Evolutionary conservation across 2,113 vertebrate species (phyloP), one percentile per base, ranked within the genome.

Genomic region (Genyomyrus donnyi): DNA sequence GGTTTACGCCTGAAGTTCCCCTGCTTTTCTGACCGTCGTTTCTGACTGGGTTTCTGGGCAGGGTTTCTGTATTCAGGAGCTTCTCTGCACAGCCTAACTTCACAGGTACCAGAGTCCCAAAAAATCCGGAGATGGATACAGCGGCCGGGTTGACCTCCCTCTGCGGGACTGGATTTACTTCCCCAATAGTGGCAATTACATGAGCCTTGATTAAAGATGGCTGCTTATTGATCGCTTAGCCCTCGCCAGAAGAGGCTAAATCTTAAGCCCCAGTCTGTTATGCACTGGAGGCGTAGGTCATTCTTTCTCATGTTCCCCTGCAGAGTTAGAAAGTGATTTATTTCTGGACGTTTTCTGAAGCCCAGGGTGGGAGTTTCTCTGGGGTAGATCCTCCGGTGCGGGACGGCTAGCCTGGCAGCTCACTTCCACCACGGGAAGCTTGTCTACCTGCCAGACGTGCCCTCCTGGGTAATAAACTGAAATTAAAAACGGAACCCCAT

Each of bases 161-260:
- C 35, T 8, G 3, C 13, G 3, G 70, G 27, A 39, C n/a, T 77
- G 70, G 70, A 39, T 77, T 77, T 77, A 42, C 31, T 42, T 80
- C 74, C 17, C 35, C 35, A 80, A 42, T 42, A 80, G 74, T 39
- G 15, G 31, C 24, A 17, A 77, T 80, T 80, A 42, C 31, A 42
- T 19, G 74, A 80, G 35, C 74, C 74, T 80, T 80, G 35, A 80
- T 80, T 80, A 80, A 80, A 80, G 31, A 80, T 80, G 74, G 74
- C 35, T 5, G 74, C n/a, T 42, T 70, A 42, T 80, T 42, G 74
- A 80, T 80, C n/a, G 31, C 35, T 80, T 80, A 19, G 74, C 17
- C 31, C 4, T 19, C 35, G 19, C 35, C 35, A 80, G 74, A 80
- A 19, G 74, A 39, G 70, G 70, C 31, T 77, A 19, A 77, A 80